Evolutionary conservation across 1,140 invertebrate genomes (phyloP).

Genomic region (Forficula auricularia): DNA sequence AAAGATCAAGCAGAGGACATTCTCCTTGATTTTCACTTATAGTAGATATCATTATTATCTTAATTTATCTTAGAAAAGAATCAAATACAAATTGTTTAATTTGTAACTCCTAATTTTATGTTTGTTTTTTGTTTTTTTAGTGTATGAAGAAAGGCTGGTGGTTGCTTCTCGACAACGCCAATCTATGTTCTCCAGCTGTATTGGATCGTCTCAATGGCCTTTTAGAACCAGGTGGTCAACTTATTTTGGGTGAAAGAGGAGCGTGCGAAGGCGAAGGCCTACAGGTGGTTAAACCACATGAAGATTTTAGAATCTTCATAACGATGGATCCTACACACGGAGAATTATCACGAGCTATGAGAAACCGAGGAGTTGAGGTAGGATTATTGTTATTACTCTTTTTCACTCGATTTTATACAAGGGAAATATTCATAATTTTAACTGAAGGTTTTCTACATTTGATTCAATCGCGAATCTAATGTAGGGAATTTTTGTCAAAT

Average conservation of each 20-base stretch:
- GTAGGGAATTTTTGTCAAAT: no score
- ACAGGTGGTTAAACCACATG: constrained; percentile 58
- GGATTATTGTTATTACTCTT: no score
- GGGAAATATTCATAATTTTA: no score
- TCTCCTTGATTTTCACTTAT: no score
- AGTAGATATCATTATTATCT: no score
- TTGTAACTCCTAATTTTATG: not conserved
- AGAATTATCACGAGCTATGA: constrained; percentile 92
- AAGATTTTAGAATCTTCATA: constrained; percentile 84
- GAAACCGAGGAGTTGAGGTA: constrained; percentile 82
- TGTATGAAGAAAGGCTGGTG: constrained; percentile 71
- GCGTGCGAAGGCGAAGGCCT: constrained; percentile 47
- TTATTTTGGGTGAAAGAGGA: constrained; percentile 84
- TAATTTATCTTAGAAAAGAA: no score
- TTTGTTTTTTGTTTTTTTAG: constrained; percentile 23
- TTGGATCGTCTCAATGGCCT: constrained; percentile 90
- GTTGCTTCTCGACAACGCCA: constrained; percentile 91
- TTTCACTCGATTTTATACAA: no score
- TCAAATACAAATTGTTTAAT: no score
- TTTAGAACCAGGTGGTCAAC: constrained; percentile 77
- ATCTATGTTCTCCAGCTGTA: constrained; percentile 90
- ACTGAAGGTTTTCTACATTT: no score
- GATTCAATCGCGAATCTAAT: no score
- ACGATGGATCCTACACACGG: constrained; percentile 88
- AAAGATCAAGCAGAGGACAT: no score